Conservation (phyloP, 2,888 invertebrate species). For the Caprella mutica region DNA sequence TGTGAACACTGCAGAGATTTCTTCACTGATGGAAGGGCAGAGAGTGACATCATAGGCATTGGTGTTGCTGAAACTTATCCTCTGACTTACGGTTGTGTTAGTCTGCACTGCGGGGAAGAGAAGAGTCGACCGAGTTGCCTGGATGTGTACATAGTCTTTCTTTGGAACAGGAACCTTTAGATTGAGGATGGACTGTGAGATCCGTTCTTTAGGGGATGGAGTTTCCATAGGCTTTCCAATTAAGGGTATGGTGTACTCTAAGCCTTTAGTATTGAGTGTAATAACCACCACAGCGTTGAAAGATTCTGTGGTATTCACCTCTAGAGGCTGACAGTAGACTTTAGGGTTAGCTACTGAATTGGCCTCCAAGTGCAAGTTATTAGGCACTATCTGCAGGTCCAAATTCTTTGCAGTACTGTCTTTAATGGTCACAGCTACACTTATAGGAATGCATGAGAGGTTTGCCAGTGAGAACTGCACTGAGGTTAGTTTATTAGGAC, state of each 20-base stretch:
- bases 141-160: too few relatives aligned
- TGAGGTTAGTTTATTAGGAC: background rate
- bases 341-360: background rate
- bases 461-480: background rate
- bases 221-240: too few relatives aligned
- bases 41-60: too few relatives aligned
- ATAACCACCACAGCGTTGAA: background rate
- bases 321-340: background rate
- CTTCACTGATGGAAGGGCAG: too few relatives aligned
- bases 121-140: too few relatives aligned
- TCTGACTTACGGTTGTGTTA: too few relatives aligned
- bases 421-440: background rate
- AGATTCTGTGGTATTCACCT: background rate
- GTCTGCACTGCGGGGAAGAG: too few relatives aligned
- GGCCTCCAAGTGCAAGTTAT: background rate
- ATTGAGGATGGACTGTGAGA: too few relatives aligned
- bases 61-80: too few relatives aligned
- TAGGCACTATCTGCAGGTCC: background rate
- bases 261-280: background rate
- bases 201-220: too few relatives aligned
- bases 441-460: slow-evolving; percentile 1
- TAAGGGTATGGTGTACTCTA: background rate
- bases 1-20: too few relatives aligned
- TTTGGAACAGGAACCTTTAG: too few relatives aligned
- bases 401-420: background rate